A percentile compares a stretch with the other conserved stretches of the same genome.
Conservation (phyloP, 2,888 invertebrate species). For the Melanotus villosus region DNA sequence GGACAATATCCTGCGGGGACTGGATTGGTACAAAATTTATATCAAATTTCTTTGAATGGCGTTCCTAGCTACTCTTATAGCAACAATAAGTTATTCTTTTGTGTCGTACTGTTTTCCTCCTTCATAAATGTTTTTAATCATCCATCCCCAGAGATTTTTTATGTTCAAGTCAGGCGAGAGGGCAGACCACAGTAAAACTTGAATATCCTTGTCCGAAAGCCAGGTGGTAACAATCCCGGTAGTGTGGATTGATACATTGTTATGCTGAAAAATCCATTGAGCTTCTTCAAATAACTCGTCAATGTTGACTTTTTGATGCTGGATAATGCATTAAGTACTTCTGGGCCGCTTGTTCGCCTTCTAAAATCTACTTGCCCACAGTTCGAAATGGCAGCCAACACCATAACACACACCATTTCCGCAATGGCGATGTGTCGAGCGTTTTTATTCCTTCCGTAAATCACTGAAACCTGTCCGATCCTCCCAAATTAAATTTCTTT, state of each 20-base stretch:
- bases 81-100: conserved; percentile 1
- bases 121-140: neutral
- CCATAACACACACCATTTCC: neutral
- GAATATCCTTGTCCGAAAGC: neutral
- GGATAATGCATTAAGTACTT: too few species aligned
- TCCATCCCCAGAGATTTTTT: neutral
- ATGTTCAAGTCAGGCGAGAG: neutral
- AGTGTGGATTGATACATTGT: neutral
- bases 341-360: too few species aligned
- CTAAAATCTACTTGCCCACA: too few species aligned
- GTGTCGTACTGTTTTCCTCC: neutral
- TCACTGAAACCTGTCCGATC: neutral
- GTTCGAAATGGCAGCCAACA: too few species aligned
- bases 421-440: neutral
- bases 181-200: neutral
- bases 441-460: neutral
- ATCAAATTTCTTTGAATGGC: neutral
- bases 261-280: neutral
- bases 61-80: neutral
- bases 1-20: too few species aligned
- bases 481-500: neutral
- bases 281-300: too few species aligned
- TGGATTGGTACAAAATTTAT: neutral
- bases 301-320: too few species aligned
- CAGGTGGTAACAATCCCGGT: neutral